Conservation (phyloP, 2,113 vertebrate genomes). For the Rana temporaria region DNA sequence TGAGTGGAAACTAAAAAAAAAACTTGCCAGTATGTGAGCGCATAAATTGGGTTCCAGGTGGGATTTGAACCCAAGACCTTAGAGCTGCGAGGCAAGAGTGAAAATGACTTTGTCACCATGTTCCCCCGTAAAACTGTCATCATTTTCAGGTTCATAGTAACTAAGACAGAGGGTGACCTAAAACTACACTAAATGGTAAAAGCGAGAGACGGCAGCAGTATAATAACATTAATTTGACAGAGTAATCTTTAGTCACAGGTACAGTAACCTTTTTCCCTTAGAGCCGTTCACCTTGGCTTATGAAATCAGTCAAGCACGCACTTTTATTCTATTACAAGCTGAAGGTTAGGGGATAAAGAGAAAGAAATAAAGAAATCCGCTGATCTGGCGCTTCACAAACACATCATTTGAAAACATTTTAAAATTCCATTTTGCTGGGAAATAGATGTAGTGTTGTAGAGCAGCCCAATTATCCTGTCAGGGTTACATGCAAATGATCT, state of each 20-base stretch:
- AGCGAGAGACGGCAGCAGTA: neutral
- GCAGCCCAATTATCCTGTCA: constrained; percentile 33
- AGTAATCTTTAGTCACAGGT: constrained; percentile 32
- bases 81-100: too few species aligned
- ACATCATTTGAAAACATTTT: constrained; percentile 9
- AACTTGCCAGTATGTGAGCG: too few species aligned
- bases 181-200: neutral
- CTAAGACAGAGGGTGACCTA: constrained; percentile 12
- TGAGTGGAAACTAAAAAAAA: too few species aligned
- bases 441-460: constrained; percentile 22
- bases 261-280: constrained; percentile 4
- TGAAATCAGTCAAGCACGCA: constrained; percentile 40
- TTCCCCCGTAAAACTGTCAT: neutral
- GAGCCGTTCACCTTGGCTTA: constrained; percentile 46
- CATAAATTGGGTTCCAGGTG: too few species aligned
- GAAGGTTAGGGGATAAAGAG: constrained; percentile 33
- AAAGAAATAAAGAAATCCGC: constrained; percentile 28
- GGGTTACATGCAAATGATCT: constrained; percentile 19
- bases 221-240: constrained; percentile 38
- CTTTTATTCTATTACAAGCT: constrained; percentile 27
- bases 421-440: constrained; percentile 41
- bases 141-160: neutral
- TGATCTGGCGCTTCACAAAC: constrained; percentile 28
- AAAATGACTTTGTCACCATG: too few species aligned
- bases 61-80: too few species aligned